Evolutionary conservation across 2,888 invertebrate species (phyloP).

Genomic region (Chymomyza amoena): DNA sequence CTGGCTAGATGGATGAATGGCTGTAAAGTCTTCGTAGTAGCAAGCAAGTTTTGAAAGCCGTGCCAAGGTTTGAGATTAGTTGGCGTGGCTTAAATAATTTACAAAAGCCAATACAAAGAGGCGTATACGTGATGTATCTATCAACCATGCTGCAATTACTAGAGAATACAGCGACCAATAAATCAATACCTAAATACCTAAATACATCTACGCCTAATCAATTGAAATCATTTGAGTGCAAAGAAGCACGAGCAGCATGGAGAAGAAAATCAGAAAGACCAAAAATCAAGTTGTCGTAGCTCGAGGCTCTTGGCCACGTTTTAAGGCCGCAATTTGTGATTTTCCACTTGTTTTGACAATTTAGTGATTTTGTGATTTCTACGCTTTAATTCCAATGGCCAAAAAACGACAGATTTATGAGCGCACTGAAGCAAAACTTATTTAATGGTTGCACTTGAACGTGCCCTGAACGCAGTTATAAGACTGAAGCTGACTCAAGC

Average conservation of each 20-base stretch:
- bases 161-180: constrained; percentile 21
- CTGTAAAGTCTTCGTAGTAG: constrained; percentile 4
- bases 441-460: constrained; percentile 70
- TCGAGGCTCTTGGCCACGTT: constrained; percentile 51
- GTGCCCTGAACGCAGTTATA: constrained; percentile 42
- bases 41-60: constrained; percentile 20
- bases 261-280: constrained; percentile 2
- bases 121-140: constrained; percentile 47
- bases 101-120: constrained; percentile 19
- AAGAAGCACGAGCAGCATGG: neutral
- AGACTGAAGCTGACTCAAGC: neutral
- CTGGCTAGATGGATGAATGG: neutral
- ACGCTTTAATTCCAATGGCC: constrained; percentile 49
- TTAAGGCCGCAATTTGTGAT: constrained; percentile 56
- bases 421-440: constrained; percentile 57
- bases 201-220: constrained; percentile 34
- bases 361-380: constrained; percentile 55
- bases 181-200: constrained; percentile 63
- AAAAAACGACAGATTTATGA: constrained; percentile 38
- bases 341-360: constrained; percentile 70
- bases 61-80: constrained; percentile 15
- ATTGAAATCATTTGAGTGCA: constrained; percentile 23
- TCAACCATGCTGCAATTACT: neutral
- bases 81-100: neutral
- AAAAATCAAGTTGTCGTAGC: constrained; percentile 9